Evolutionary conservation across 2,797 vertebrate species (phyloP), one percentile per base, ranked within the genome.

Genomic region (Myiothlypis coronata): DNA sequence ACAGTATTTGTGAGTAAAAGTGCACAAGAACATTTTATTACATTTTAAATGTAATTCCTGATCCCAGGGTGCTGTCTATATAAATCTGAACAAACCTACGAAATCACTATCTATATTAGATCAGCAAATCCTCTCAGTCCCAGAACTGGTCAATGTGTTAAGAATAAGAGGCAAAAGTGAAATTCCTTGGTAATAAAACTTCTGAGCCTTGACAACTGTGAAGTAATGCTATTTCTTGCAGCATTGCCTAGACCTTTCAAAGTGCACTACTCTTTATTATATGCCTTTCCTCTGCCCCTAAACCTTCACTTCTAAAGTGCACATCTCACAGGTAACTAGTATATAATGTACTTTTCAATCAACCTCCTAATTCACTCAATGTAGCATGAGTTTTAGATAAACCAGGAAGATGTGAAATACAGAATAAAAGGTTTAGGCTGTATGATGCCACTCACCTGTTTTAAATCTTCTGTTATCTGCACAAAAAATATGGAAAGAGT

Each of bases 51-150:
- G 97, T 98, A 98, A 98, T 98, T 98, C 97, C 96, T 98, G 98
- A 98, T 98, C 97, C 97, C 97, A 95, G 92, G 96, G 93, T 97
- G 97, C 98, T 98, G 97, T 97, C 97, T 97, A 92, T 98, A 98
- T 98, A 98, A 98, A 98, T 98, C 98, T 98, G 97, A 98, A 97
- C 98, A 98, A 98, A 98, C 98, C 93, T 96, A 97, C 96, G 63
- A 97, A 98, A 98, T 98, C 96, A 27, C 97, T 98, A 98, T 98
- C 98, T 98, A 98, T 98, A 98, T 98, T 98, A 98, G 98, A 98
- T 98, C 98, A 98, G 97, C 98, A 98, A 98, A 98, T 98, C 97
- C 97, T 97, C 97, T 97, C 96, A 96, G 97, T 95, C 96, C 97
- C 96, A 93, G 97, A 90, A 97, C 97, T 97, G 92, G 97, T 96